Percentiles rank a stretch among this genome's conserved stretches.
These are phyloP conservation scores for Callorhinus ursinus DNA, from an alignment of 2,113 vertebrate genomes.

Conservation along the genomic window DNA sequence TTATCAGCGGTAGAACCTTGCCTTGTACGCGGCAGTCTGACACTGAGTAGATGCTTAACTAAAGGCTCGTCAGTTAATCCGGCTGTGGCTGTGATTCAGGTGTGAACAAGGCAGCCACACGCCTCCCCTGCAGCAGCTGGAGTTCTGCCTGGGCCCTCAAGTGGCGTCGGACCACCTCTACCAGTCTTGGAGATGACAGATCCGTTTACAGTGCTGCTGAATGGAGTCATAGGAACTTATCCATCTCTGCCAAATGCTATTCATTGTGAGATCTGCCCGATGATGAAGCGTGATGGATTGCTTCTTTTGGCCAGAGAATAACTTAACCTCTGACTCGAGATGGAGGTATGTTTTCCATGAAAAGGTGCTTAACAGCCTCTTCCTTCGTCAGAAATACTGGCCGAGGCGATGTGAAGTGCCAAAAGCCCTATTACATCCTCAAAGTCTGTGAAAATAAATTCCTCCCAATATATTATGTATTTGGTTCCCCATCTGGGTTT, in stretches of 20 bases:
- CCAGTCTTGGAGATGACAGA: constrained; percentile 76
- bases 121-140: background rate
- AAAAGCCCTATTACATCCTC: constrained; percentile 21
- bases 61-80: fast-evolving
- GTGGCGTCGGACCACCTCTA: constrained; percentile 72
- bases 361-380: constrained; percentile 46
- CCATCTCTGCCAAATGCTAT: constrained; percentile 84
- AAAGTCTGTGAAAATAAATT: constrained; percentile 44
- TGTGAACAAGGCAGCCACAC: background rate
- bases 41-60: background rate
- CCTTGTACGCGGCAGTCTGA: background rate
- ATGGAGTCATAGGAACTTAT: constrained; percentile 86
- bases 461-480: background rate
- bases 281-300: constrained; percentile 77
- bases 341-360: constrained; percentile 62
- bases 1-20: background rate
- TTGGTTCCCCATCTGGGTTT: constrained; percentile 7
- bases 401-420: constrained; percentile 32
- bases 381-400: background rate
- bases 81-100: background rate
- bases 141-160: background rate
- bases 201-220: background rate
- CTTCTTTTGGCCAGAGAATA: constrained; percentile 77
- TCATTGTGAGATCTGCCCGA: constrained; percentile 77
- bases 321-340: constrained; percentile 73